Evolutionary conservation across 2,113 vertebrate species (phyloP).

Genomic region (Pipra filicauda): DNA sequence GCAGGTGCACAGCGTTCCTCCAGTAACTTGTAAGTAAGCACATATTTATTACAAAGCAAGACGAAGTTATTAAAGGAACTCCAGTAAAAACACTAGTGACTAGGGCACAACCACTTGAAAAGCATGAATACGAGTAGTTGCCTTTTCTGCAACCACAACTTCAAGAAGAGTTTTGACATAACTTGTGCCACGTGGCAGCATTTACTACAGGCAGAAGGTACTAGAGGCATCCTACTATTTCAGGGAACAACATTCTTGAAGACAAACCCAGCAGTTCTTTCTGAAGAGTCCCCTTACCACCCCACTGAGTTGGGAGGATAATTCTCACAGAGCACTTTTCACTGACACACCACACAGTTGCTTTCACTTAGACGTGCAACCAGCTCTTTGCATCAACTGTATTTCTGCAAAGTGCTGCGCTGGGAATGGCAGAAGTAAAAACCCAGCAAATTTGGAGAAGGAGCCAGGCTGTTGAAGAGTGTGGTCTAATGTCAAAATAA

Average conservation of each 20-base stretch:
- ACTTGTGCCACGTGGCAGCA: neutral
- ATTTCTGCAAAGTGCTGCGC: neutral
- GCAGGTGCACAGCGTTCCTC: neutral
- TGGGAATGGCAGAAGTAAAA: neutral
- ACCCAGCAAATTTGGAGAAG: neutral
- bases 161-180: conserved; percentile 3
- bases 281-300: neutral
- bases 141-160: conserved; percentile 9
- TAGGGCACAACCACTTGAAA: conserved; percentile 40
- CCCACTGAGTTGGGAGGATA: neutral
- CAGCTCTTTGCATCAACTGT: neutral
- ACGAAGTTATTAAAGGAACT: conserved; percentile 1
- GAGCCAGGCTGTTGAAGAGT: neutral
- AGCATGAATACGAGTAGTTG: neutral
- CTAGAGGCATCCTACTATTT: neutral
- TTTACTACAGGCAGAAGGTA: neutral
- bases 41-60: neutral
- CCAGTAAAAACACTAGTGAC: neutral
- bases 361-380: neutral
- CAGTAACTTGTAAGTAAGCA: neutral
- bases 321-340: neutral
- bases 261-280: neutral
- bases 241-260: neutral
- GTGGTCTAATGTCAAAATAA: neutral
- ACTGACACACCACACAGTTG: neutral